Base-by-base conservation (phyloP, 1,140 invertebrate genomes). In the Piezodorus guildinii region DNA sequence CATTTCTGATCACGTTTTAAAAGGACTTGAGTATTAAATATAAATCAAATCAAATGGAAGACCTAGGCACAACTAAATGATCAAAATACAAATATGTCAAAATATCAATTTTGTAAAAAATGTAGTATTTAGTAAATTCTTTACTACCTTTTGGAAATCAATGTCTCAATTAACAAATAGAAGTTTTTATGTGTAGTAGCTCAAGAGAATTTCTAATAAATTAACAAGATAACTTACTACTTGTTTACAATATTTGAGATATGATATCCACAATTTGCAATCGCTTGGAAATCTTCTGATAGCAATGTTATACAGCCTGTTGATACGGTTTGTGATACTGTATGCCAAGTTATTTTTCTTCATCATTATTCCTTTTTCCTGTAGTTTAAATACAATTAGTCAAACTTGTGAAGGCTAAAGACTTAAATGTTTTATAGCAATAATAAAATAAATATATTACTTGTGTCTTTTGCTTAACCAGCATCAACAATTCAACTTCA, bases 241-340 rank as follows among this genome's bases (percentile, higher is more conserved):
- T 71, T 79, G 76, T 69, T 80, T 81, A 68, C 83, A 85, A 74
- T 88, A 88, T 67, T 84, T 82, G 60, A 88, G 83, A 68, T 86
- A 83, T 34, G 82, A 80, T 68, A 86, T 76, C 80, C 85, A 88
- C 62, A 88, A 77, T 70, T 83, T 77, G 10, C 86, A 69, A 72
- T 88, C 84, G 71, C 81, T 77, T 74, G 83, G 79, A 71, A 83
- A 86, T 65, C 77, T 77, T 44, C 74, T 74, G 66, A 84, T 79
- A 44, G 81, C 79, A 62, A 80, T 76, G 70, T 79, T 81, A 65
- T 83, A 86, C 2, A 88, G 71, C 71, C 77, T 78, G 70, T 83
- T 82, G 4, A 90, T 76, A 71, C 84, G 78, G 60, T 82, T 82
- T 0, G 78, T 75, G 66, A 88, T 81, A 1, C 78, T 73, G 69